phyloP scores from a whole-genome alignment of 2,888 invertebrate genomes.

The Agonopterix subpropinquella region DNA sequence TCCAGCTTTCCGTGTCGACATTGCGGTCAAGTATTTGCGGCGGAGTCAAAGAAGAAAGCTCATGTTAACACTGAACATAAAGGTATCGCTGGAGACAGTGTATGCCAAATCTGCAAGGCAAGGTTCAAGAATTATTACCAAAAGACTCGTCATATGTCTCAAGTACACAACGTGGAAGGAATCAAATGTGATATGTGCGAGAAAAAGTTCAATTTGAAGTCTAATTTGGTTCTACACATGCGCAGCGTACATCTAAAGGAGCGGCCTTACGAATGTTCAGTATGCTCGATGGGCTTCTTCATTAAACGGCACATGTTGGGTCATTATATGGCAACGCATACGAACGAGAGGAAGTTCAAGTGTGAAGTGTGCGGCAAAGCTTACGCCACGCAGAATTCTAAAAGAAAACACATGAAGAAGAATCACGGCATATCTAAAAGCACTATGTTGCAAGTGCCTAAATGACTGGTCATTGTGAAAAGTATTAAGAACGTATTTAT shows the following conservation, averaged over 20 bases:
- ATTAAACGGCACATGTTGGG: conserved; percentile 62
- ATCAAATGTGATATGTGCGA: conserved; percentile 62
- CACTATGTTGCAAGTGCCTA: conserved; percentile 14
- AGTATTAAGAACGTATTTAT: neutral
- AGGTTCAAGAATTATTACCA: conserved; percentile 67
- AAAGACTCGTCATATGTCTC: conserved; percentile 63
- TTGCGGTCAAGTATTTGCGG: conserved; percentile 54
- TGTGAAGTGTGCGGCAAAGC: conserved; percentile 78
- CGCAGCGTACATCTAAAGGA: conserved; percentile 61
- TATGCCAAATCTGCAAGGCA: conserved; percentile 63
- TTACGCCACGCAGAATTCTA: conserved; percentile 62
- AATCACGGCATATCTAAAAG: conserved; percentile 48
- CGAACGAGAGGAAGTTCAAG: conserved; percentile 71
- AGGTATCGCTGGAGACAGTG: conserved; percentile 61
- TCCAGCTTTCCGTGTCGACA: conserved; percentile 52
- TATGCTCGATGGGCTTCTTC: conserved; percentile 65
- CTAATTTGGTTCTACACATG: conserved; percentile 57
- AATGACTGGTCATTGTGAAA: conserved; percentile 11
- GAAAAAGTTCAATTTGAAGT: conserved; percentile 62
- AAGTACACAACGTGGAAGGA: conserved; percentile 58
- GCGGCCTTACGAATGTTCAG: conserved; percentile 58
- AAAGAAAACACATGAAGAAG: conserved; percentile 62
- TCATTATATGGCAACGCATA: conserved; percentile 66
- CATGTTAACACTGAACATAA: conserved; percentile 63
- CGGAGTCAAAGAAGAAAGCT: conserved; percentile 58